phyloP scores from a whole-genome alignment of 2,888 invertebrate species.

The Adineta ricciae region DNA sequence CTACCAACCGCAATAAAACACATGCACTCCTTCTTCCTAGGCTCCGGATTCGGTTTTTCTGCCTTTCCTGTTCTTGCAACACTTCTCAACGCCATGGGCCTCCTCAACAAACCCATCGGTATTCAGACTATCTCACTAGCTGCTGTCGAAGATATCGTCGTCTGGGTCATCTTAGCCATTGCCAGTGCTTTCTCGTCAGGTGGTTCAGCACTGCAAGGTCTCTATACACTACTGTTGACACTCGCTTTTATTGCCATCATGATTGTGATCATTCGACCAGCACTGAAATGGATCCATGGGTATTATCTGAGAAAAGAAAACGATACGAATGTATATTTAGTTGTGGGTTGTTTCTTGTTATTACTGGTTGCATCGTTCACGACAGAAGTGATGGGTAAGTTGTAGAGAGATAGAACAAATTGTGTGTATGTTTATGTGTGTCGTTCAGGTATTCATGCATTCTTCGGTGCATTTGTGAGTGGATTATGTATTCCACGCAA shows the following conservation, averaged over 20 bases:
- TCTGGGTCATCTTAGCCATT: neutral
- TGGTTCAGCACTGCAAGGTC: neutral
- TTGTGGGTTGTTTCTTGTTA: neutral
- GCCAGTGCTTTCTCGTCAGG: neutral
- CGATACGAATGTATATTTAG: neutral
- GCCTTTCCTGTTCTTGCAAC: neutral
- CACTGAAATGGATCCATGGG: neutral
- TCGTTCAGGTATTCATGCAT: neutral
- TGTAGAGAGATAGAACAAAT: no score
- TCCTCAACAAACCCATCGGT: neutral
- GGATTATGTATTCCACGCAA: neutral
- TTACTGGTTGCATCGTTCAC: neutral
- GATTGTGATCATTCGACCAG: neutral
- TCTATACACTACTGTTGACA: neutral
- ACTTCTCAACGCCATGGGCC: neutral
- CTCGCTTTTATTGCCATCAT: neutral
- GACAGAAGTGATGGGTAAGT: neutral
- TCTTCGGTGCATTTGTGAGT: neutral
- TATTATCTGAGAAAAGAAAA: neutral
- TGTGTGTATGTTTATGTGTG: no score
- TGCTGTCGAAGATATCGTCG: neutral
- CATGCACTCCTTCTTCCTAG: neutral
- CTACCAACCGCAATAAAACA: no score
- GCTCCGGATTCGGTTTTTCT: neutral
- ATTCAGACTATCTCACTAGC: neutral